Base-by-base conservation (phyloP, 2,888 invertebrate genomes). In the Trachelus stipa region DNA sequence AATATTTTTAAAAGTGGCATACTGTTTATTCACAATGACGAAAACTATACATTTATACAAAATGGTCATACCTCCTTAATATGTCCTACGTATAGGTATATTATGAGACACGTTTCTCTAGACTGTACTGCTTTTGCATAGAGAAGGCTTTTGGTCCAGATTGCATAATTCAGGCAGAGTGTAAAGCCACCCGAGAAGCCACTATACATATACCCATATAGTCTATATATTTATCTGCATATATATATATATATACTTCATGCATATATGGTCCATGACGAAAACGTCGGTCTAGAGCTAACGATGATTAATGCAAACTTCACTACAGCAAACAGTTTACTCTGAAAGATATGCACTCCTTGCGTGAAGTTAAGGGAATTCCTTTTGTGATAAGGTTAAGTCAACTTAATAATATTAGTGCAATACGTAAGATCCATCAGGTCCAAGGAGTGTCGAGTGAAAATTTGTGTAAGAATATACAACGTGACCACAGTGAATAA, bases 251-350 rank as follows among this genome's bases (percentile, higher is more conserved):
- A 23, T 56, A 56, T 23, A 56, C 56, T 23, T 56, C 40, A 40
- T 40, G 15, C 15, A 23, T 15, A 56, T 23, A 56, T 56, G 56
- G 56, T 56, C 23, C 56, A 56, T 56, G 74, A 12, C 35, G 35
- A 74, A n/a, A 37, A 34, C 37, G 74, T 12, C n/a, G 37, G 6
- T 11, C 34, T 73, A 69, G 12, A 37, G 77, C 79, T 83, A 83
- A 83, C 80, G 80, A 81, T 77, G 78, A 33, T 79, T 77, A 74
- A 79, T 79, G 76, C 73, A 79, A 74, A 73, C 79, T 76, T 73
- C 37, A 69, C 33, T 75, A 76, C 69, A 56, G 74, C 75, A 78
- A 74, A 77, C 77, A 56, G 79, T 56, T 56, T 23, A 15, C 56
- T 23, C 56, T 23, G 56, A 2, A 56, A 56, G 56, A 56, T 15